Percentiles rank a stretch among this genome's conserved stretches.
These are phyloP conservation scores for Ceyx melanurus DNA, from an alignment of 2,113 vertebrate species.

Conservation along the genomic window DNA sequence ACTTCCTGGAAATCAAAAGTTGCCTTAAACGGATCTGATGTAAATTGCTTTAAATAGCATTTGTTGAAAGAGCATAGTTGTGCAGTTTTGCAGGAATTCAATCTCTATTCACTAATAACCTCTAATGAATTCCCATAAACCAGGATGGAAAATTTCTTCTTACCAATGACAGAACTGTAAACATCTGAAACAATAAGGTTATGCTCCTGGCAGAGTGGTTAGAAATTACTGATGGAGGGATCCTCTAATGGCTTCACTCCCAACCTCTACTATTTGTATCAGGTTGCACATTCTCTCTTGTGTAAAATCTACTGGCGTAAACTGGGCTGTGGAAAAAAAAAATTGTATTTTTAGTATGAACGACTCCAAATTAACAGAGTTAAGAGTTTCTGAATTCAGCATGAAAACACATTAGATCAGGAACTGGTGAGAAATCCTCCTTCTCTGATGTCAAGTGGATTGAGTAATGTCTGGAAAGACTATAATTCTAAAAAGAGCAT, in stretches of 20 bases:
- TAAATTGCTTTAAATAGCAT: neutral
- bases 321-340: neutral
- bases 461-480: constrained; percentile 67
- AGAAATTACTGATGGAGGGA: neutral
- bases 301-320: constrained; percentile 11
- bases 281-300: neutral
- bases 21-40: neutral
- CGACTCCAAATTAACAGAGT: neutral
- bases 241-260: neutral
- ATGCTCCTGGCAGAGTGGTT: neutral
- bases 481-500: neutral
- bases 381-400: constrained; percentile 42
- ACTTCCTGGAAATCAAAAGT: neutral
- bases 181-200: neutral
- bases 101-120: neutral
- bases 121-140: neutral
- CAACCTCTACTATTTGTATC: neutral
- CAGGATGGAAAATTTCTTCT: neutral
- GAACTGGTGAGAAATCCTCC: constrained; percentile 34
- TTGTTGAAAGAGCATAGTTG: neutral
- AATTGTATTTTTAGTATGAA: constrained; percentile 11
- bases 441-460: constrained; percentile 41
- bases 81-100: neutral
- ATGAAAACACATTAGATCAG: constrained; percentile 44
- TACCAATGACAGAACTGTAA: neutral